Evolutionary conservation across 1,140 invertebrate genomes (phyloP).

Genomic region (Magallana angulata): DNA sequence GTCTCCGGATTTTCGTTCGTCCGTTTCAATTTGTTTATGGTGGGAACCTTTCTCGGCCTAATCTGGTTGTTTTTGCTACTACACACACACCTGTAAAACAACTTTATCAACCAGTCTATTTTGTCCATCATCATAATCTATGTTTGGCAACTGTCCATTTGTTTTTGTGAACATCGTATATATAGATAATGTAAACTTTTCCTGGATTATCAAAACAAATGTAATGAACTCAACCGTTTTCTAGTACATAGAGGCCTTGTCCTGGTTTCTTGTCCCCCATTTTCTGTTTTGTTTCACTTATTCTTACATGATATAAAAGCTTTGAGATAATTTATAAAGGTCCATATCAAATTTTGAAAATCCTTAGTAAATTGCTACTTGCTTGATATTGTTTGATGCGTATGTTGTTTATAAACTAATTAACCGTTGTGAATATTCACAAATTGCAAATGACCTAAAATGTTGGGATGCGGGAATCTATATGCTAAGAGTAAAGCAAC

Average conservation of each 20-base stretch:
- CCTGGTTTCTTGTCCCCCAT: background rate
- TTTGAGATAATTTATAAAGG: too few species aligned
- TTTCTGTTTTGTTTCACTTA: too few species aligned
- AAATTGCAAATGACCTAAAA: too few species aligned
- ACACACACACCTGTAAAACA: constrained; percentile 22
- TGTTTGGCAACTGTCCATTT: constrained; percentile 27
- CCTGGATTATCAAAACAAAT: constrained; percentile 8
- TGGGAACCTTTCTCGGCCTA: constrained; percentile 1
- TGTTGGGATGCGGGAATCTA: too few species aligned
- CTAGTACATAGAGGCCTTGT: background rate
- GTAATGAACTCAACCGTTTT: background rate
- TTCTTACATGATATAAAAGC: too few species aligned
- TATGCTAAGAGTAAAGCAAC: too few species aligned
- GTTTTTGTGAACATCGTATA: constrained; percentile 31
- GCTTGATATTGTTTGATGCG: too few species aligned
- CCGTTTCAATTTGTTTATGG: background rate
- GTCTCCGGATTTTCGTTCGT: background rate
- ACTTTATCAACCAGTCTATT: constrained; percentile 1
- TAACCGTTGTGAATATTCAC: too few species aligned
- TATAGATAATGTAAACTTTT: constrained; percentile 26
- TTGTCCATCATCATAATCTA: constrained; percentile 15
- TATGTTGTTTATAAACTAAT: too few species aligned
- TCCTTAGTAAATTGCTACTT: too few species aligned
- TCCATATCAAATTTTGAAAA: too few species aligned
- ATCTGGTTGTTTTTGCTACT: constrained; percentile 1